Base-by-base conservation (phyloP, 2,113 vertebrate species). In the Corythaixoides concolor region DNA sequence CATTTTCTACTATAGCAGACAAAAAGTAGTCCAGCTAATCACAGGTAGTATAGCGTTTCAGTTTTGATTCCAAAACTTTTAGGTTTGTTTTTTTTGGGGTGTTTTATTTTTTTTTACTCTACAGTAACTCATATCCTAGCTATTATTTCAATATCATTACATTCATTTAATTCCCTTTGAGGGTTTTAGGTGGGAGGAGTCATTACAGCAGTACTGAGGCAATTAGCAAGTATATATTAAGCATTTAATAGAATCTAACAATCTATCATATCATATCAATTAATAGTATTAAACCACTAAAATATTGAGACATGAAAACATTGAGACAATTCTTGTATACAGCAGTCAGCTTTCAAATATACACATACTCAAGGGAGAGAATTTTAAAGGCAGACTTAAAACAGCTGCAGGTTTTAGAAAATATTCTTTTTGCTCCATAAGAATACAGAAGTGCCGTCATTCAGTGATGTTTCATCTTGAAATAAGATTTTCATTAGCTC, bases 141-240 rank as follows among this genome's bases (percentile, higher is more conserved):
- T 67, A 37, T 91, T 91, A 28, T 33, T 96, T 94, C 74, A 88
- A 58, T 74, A 35, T 62, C 30, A 56, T 85, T 60, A 68, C 15
- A 88, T 49, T 80, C 24, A 86, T 56, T 84, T 86, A 93, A 89
- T 91, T 95, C 66, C 55, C 66, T 94, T 82, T 60, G 53, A 94
- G 67, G 28, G n/a, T 79, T 96, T 91, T 66, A 93, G 41, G 82
- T 85, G 59, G 79, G 89, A 96, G 89, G 82, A 95, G 92, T 91
- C 45, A 79, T 95, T 93, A 84, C 23, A 94, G 37, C 47, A 77
- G 52, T 39, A 81, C 24, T 72, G 50, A 95, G 15, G 43, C 59
- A 96, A 88, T 94, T 91, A 94, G 50, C 30, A 97, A 91, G 39
- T 80, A 93, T 21, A 63, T 91, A 93, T 83, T 93, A 96, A 94